Evolutionary conservation across 2,797 vertebrate genomes (phyloP), one percentile per base, ranked within the genome.

Genomic region (Leptodactylus fallax): DNA sequence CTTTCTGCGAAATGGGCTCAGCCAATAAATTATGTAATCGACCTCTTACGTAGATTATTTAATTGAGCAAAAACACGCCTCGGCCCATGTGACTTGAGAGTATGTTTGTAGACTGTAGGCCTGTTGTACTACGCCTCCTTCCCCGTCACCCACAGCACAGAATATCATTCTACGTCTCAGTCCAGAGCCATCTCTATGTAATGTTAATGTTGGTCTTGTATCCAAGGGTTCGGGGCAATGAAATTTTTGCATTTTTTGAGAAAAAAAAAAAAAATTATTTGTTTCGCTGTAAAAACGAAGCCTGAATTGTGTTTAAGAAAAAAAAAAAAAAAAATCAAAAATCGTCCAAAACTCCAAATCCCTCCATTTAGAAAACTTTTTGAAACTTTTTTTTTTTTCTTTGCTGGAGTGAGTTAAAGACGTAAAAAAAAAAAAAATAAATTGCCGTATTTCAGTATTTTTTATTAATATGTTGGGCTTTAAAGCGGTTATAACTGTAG

Each of bases 391-490:
- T 67, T 69, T 67, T 63, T n/a, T 61, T 63, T 25, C 25, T 65
- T 65, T 25, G 63, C 63, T 25, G 10, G 23, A 25, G 63, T 25
- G 23, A 25, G 23, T 14, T 23, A n/a, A 47, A 81, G 9, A 8
- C 4, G 36, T 21, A 6, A 56, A 85, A 67, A 63, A 60, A 79
- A 77, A 65, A 78, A 63, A 78, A 85, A 23, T 2, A 10, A 17
- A 27, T 77, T 53, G 23, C 23, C 89, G 89, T 87, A 90, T 91
- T 91, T 91, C 90, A 91, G 87, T 92, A 91, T 93, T 93, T 93
- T 92, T 83, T 71, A 23, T 79, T 79, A 1, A n/a, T n/a, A n/a
- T n/a, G n/a, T n/a, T n/a, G n/a, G n/a, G n/a, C n/a, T n/a, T n/a
- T n/a, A n/a, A n/a, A 83, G 90, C 90, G 5, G 89, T 79, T 80